These are phyloP conservation scores for Coracopsis vasa DNA, from an alignment of 2,113 vertebrate species.

Conservation along the genomic window DNA sequence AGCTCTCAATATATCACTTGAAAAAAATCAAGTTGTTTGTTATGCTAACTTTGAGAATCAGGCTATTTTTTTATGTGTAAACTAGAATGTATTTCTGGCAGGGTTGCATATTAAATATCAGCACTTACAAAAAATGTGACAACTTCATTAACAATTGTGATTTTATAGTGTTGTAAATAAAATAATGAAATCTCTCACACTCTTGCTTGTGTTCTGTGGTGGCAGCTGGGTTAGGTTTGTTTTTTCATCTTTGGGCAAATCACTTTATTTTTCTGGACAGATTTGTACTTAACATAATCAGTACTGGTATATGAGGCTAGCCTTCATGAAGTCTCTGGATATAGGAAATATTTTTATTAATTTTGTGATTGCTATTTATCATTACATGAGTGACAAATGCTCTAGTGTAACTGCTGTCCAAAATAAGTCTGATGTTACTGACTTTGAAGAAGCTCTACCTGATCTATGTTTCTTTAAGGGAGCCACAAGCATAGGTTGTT, in stretches of 20 bases:
- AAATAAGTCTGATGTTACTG: fast-evolving
- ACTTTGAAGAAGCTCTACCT: not conserved
- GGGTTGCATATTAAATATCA: not conserved
- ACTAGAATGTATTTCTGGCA: not conserved
- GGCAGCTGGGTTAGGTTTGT: not conserved
- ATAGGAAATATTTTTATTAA: not conserved
- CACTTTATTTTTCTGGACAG: not conserved
- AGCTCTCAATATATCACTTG: not conserved
- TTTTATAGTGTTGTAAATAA: not conserved
- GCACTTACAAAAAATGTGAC: not conserved
- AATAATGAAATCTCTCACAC: not conserved
- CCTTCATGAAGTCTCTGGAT: not conserved
- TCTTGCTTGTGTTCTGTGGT: not conserved
- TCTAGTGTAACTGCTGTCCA: not conserved
- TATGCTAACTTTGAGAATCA: not conserved
- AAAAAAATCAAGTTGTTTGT: not conserved
- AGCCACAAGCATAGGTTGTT: not conserved
- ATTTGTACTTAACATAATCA: fast-evolving
- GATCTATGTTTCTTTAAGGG: not conserved
- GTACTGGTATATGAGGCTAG: not conserved
- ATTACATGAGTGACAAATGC: not conserved
- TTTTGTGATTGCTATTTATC: not conserved
- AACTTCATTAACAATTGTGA: not conserved
- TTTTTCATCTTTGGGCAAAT: not conserved
- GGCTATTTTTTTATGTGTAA: not conserved